Evolutionary conservation across 2,888 invertebrate genomes (phyloP), one percentile per base, ranked within the genome.

Genomic region (Drosophila percnosoma): DNA sequence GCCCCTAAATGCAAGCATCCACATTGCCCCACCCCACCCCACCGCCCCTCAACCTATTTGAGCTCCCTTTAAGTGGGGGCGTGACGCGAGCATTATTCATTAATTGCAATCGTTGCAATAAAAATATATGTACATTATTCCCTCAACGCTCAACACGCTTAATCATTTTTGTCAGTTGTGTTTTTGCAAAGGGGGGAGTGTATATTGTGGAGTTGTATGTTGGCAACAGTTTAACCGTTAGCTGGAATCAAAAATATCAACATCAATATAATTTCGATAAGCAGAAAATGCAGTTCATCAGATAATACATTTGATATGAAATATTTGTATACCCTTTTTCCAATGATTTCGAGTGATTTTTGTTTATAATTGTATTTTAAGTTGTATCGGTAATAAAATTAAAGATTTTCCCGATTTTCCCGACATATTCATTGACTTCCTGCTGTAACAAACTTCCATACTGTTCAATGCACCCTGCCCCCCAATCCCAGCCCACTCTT

Each of bases 41-140:
- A 1, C 45, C 27, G 24, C 33, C 45, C 34, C 21, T 33, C 8
- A 6, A 13, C n/a, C 11, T 2, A 27, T 27, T 21, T 57, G 15
- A 40, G 34, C 52, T 24, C 54, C 24, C 38, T 40, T 62, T 18
- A n/a, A 21, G 31, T 18, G 55, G 45, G 54, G 60, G 60, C 36
- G 60, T 80, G 82, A 72, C 73, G 73, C 73, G 62, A 62, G 55
- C 36, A 13, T 45, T 74, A 65, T 84, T 84, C 80, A 83, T 87
- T 87, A 83, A 87, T 82, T 71, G 75, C 75, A 76, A 75, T 67
- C 71, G 64, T 75, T 51, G 75, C 80, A 83, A 77, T 69, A 64
- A 62, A 87, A 80, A 74, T 69, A 45, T 77, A 68, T 52, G 4
- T 31, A 49, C 31, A 68, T 59, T 38, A 24, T 45, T 45, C 24